A percentile compares a stretch with the other conserved stretches of the same genome.
Conservation (phyloP, 1,140 invertebrate species). For the Lepidotrigona ventralis region DNA sequence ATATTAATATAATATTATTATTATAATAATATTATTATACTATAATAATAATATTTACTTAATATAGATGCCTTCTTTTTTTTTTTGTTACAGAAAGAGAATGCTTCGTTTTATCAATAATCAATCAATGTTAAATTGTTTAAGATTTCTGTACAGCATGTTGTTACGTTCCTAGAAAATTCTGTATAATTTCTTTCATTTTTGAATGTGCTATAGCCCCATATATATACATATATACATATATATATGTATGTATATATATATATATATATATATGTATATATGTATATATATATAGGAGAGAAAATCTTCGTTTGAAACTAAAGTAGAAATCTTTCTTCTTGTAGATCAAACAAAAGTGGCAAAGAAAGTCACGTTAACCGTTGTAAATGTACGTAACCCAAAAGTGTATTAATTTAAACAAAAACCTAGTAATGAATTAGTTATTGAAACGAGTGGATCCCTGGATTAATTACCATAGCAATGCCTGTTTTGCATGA, state of each 20-base stretch:
- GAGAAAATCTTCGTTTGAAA: background rate
- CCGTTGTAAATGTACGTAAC: constrained; percentile 13
- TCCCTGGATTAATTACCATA: background rate
- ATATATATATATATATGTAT: too few relatives aligned
- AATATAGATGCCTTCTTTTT: background rate
- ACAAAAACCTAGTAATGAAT: background rate
- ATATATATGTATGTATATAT: too few relatives aligned
- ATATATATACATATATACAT: too few relatives aligned
- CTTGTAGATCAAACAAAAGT: constrained; percentile 6
- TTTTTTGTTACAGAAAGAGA: background rate
- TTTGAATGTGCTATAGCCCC: background rate
- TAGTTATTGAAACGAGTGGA: background rate
- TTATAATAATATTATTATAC: too few relatives aligned
- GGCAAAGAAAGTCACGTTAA: constrained; percentile 10
- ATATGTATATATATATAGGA: too few relatives aligned
- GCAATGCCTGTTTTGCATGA: constrained; percentile 27
- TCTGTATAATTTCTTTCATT: background rate
- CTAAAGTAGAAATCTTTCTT: constrained; percentile 25
- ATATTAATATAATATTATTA: too few relatives aligned
- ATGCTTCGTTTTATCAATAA: background rate
- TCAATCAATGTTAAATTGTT: background rate
- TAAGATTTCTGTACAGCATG: background rate
- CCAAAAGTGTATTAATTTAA: constrained; percentile 1
- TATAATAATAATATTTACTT: too few relatives aligned
- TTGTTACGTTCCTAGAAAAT: background rate